Base-by-base conservation (phyloP, 1,140 invertebrate genomes). In the Sminthurides bifidus region DNA sequence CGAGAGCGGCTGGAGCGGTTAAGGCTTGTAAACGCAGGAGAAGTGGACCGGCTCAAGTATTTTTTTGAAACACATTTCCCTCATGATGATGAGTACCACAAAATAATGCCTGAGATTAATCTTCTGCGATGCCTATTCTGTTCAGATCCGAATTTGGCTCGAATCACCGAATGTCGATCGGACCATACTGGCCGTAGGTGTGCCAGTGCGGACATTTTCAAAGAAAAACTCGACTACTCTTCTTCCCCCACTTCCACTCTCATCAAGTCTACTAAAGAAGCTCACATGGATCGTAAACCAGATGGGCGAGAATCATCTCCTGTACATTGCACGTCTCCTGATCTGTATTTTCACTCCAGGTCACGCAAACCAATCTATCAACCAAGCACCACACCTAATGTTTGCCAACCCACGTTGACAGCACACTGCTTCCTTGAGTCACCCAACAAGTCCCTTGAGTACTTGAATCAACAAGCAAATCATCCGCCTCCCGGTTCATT, bases 171-270 rank as follows among this genome's bases (percentile, higher is more conserved):
- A 37, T 41, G 31, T 12, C 12, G 33, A 12, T 60, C 56, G 35
- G 41, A 41, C 1, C 56, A 65, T 43, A 15, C 19, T 40, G 24
- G 45, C 8, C 26, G 76, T 68, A 74, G 80, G 0, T 74, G 78
- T 23, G 81, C 81, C 1, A 79, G 80, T 69, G 81, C 83, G 3
- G 76, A 80, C 60, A 77, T 79, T 24, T 76, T 87, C 53, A 76
- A 80, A 33, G 74, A 76, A 33, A 80, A 81, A 63, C 87, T 87
- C 62, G 81, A 84, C 53, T n/a, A n/a, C n/a, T n/a, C n/a, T n/a
- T n/a, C n/a, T n/a, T n/a, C n/a, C n/a, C n/a, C n/a, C n/a, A n/a
- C 76, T 81, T 46, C 84, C 83, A 5, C 68, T 81, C 4, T 81
- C 83, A 0, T 85, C 87, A 10, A 10, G n/a, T 70, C 69, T 87